Conservation (phyloP, 2,797 vertebrate genomes). For the Ctenopoma multispine region DNA sequence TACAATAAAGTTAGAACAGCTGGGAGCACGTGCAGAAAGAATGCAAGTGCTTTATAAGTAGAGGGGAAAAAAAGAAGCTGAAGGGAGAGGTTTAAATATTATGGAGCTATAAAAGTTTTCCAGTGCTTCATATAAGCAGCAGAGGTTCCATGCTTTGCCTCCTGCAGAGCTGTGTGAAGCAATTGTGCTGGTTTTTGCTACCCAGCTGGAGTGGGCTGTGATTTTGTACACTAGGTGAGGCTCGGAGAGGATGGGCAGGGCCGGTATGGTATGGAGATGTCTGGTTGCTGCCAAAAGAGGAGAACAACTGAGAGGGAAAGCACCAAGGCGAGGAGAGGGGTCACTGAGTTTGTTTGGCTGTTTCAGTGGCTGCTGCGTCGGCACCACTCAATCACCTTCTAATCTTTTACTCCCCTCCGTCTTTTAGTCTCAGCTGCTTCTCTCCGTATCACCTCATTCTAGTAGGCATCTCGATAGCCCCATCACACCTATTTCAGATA, state of each 20-base stretch:
- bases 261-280: slow-evolving; percentile 37
- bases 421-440: slow-evolving; percentile 40
- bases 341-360: slow-evolving; percentile 70
- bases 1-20: slow-evolving; percentile 50
- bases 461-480: slow-evolving; percentile 43
- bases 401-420: slow-evolving; percentile 27
- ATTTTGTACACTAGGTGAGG: slow-evolving; percentile 62
- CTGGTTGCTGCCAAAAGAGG: slow-evolving; percentile 48
- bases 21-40: slow-evolving; percentile 68
- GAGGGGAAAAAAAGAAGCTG: slow-evolving; percentile 14
- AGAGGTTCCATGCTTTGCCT: slow-evolving; percentile 49
- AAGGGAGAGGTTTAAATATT: slow-evolving; percentile 55
- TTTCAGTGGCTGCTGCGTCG: slow-evolving; percentile 31
- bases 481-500: slow-evolving; percentile 61
- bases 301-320: slow-evolving; percentile 47
- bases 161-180: slow-evolving; percentile 50
- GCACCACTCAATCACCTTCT: slow-evolving; percentile 42
- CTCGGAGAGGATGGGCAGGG: slow-evolving; percentile 41
- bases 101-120: slow-evolving; percentile 67
- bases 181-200: slow-evolving; percentile 15
- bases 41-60: slow-evolving; percentile 59
- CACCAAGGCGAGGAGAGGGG: slow-evolving; percentile 37
- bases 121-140: slow-evolving; percentile 57
- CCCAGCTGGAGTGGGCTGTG: slow-evolving; percentile 32
- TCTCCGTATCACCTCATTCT: slow-evolving; percentile 35